Evolutionary conservation across 2,797 vertebrate genomes (phyloP), one percentile per base, ranked within the genome.

Genomic region (Coregonus sp.): DNA sequence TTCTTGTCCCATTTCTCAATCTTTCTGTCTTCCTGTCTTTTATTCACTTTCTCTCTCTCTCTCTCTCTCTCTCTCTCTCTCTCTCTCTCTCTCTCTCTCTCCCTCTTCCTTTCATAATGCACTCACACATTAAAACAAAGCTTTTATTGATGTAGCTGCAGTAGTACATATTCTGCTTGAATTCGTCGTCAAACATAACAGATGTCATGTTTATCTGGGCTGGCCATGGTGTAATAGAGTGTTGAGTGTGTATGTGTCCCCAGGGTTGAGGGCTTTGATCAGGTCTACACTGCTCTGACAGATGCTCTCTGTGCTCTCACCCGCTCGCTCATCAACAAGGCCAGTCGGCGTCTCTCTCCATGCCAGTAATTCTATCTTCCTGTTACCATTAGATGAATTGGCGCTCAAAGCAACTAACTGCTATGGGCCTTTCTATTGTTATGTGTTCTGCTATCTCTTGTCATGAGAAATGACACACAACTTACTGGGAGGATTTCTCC

Each of bases 151-250:
- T 89, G 87, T 89, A 87, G 52, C 4, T 18, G 15, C 15, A 88
- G 86, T 88, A 88, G 87, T 86, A 84, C 82, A 84, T 86, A 81
- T 85, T 91, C 86, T 89, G 84, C 91, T 84, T 88, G 86, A 90
- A 88, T 86, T 90, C 88, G 89, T 81, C 84, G 88, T 80, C 63
- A 81, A n/a, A 56, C 5, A 56, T 85, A 92, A 84, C 84, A 81
- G 83, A 89, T 89, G 91, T 89, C 91, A 88, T 90, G 86, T 92
- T 92, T 92, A 92, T 89, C 90, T 92, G 89, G 89, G 82, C 86
- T 87, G 84, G 77, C 90, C 84, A 75, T 15, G 7, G 4, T 35
- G 59, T 29, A 25, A 6, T n/a, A 37, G 52, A 54, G 51, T n/a
- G 15, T 25, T 71, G 47, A 75, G 12, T 74, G 37, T 16, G 51